A percentile compares a stretch with the other conserved stretches of the same genome.
These are phyloP conservation scores for Campoplex nolae DNA, from an alignment of 2,888 invertebrate genomes.

Conservation along the genomic window DNA sequence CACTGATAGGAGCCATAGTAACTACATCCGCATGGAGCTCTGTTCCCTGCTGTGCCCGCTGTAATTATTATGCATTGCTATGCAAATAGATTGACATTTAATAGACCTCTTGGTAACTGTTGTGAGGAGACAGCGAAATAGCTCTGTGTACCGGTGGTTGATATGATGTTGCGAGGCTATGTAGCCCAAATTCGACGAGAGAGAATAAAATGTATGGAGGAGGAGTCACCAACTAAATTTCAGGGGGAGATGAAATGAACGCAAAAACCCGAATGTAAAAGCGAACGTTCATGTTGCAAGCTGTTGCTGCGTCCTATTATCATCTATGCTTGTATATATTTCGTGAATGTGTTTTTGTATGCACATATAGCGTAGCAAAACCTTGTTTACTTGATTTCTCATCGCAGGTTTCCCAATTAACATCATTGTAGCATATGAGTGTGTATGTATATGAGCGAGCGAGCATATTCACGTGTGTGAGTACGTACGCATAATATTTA, in stretches of 20 bases:
- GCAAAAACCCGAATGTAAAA: slow-evolving; percentile 61
- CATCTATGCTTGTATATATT: slow-evolving; percentile 7
- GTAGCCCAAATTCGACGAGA: slow-evolving; percentile 37
- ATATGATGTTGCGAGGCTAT: slow-evolving; percentile 54
- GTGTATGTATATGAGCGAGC: background rate
- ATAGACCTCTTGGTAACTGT: slow-evolving; percentile 72
- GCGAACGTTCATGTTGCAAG: slow-evolving; percentile 61
- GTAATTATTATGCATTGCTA: slow-evolving; percentile 81
- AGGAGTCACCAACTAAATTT: slow-evolving; percentile 50
- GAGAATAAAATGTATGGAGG: slow-evolving; percentile 30
- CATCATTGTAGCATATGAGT: slow-evolving; percentile 59
- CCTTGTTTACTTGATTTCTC: slow-evolving; percentile 65
- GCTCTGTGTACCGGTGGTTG: slow-evolving; percentile 22
- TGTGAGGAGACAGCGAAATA: slow-evolving; percentile 46
- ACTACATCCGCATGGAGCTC: slow-evolving; percentile 42
- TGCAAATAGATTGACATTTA: slow-evolving; percentile 80
- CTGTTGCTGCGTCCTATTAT: slow-evolving; percentile 60
- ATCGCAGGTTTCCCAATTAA: slow-evolving; percentile 58
- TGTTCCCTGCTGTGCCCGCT: slow-evolving; percentile 65
- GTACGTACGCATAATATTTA: slow-evolving; percentile 26
- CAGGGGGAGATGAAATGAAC: slow-evolving; percentile 56
- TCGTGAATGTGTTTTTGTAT: slow-evolving; percentile 11
- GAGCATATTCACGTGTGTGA: background rate
- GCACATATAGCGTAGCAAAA: slow-evolving; percentile 41
- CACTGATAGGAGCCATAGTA: slow-evolving; percentile 40